phyloP scores from a whole-genome alignment of 2,797 vertebrate genomes.

The Vultur gryphus region DNA sequence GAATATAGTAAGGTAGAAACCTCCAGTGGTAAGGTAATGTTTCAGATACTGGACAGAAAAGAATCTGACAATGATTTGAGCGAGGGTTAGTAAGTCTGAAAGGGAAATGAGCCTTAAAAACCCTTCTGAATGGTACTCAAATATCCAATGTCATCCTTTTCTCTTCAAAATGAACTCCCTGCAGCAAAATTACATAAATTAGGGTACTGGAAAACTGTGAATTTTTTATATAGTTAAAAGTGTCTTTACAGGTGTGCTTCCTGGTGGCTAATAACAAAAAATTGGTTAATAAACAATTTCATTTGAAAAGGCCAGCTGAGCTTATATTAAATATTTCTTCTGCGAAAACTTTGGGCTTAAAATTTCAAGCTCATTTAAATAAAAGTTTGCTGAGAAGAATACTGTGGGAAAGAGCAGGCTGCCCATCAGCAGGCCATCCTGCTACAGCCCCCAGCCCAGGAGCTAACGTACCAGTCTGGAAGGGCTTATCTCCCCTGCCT shows the following conservation, averaged over 20 bases:
- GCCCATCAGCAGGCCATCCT: background rate
- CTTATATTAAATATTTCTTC: background rate
- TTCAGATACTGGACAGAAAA: background rate
- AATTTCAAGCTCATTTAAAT: background rate
- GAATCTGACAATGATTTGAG: background rate
- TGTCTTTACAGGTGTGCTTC: background rate
- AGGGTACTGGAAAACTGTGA: background rate
- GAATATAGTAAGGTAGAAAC: background rate
- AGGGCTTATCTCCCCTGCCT: background rate
- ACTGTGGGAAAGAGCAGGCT: background rate
- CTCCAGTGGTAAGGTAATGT: background rate
- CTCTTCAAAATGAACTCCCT: background rate
- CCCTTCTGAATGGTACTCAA: background rate
- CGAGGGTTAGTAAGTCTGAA: background rate
- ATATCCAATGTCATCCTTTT: background rate
- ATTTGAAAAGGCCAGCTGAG: background rate
- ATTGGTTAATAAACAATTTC: background rate
- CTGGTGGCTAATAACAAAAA: background rate
- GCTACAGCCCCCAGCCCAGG: background rate
- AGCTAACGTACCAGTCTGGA: background rate
- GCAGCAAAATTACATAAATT: background rate
- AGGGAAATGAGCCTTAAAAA: background rate
- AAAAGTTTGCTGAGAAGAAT: background rate
- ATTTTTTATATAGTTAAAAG: background rate
- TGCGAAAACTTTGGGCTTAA: background rate